phyloP scores from a whole-genome alignment of 2,888 invertebrate genomes.

The Cosmorhoe ocellata region DNA sequence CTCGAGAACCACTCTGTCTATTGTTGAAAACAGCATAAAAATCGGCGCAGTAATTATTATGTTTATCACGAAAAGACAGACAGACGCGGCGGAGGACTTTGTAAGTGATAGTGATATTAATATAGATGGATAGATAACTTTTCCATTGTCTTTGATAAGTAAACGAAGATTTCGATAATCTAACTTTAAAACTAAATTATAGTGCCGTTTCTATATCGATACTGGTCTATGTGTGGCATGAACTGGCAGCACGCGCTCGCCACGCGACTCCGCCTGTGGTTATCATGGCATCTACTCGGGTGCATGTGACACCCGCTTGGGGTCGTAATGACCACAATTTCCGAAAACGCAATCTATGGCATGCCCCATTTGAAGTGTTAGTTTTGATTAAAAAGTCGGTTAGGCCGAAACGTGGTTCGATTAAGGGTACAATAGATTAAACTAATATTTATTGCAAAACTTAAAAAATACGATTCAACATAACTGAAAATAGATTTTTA shows the following conservation, averaged over 20 bases:
- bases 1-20: too few species aligned
- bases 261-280: conserved; percentile 59
- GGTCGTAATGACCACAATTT: conserved; percentile 53
- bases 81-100: too few species aligned
- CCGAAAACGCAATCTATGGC: conserved; percentile 49
- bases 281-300: conserved; percentile 55
- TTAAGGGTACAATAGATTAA: conserved; percentile 19
- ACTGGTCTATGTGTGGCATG: conserved; percentile 13
- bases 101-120: too few species aligned
- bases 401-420: conserved; percentile 6
- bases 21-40: too few species aligned
- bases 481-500: too few species aligned
- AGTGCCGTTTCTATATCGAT: neutral
- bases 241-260: conserved; percentile 63
- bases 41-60: too few species aligned
- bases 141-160: too few species aligned
- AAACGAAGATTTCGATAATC: too few species aligned
- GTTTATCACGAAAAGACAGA: too few species aligned
- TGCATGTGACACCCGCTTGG: conserved; percentile 55
- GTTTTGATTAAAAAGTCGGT: conserved; percentile 23
- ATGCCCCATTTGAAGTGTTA: conserved; percentile 33
- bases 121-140: too few species aligned
- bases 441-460: neutral
- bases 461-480: too few species aligned
- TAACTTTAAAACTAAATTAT: too few species aligned